Conservation (phyloP, 1,140 invertebrate species). For the Sitodiplosis mosellana region DNA sequence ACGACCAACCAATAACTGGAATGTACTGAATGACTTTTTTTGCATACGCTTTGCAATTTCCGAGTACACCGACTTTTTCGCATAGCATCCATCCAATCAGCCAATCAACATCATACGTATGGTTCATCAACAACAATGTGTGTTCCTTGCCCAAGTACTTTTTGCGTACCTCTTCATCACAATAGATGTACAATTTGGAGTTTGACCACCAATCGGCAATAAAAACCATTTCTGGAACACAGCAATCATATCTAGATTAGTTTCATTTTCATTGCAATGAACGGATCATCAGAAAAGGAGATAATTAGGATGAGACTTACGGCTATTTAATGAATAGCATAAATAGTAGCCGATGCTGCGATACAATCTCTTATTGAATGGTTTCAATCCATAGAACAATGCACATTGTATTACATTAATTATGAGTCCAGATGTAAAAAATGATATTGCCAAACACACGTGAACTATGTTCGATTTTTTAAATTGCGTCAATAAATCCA, state of each 20-base stretch:
- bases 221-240: constrained; percentile 64
- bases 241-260: no score
- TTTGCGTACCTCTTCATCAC: constrained; percentile 57
- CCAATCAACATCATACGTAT: constrained; percentile 92
- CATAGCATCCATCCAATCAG: constrained; percentile 73
- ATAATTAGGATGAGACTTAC: constrained; percentile 47
- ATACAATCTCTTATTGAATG: constrained; percentile 55
- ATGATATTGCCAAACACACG: constrained; percentile 70
- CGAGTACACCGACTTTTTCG: constrained; percentile 55
- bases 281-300: neutral
- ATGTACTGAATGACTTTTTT: constrained; percentile 83
- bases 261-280: neutral
- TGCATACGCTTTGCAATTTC: constrained; percentile 86
- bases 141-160: constrained; percentile 76
- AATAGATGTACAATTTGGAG: constrained; percentile 50
- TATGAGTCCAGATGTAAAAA: constrained; percentile 74
- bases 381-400: constrained; percentile 54
- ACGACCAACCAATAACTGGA: constrained; percentile 88
- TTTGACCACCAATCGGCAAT: constrained; percentile 86
- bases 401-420: constrained; percentile 66
- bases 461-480: constrained; percentile 25
- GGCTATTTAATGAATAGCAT: constrained; percentile 71
- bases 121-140: constrained; percentile 82
- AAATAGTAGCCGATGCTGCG: constrained; percentile 84
- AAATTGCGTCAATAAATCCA: neutral